Evolutionary conservation across 2,113 vertebrate genomes (phyloP).

Genomic region (Rattus rattus): DNA sequence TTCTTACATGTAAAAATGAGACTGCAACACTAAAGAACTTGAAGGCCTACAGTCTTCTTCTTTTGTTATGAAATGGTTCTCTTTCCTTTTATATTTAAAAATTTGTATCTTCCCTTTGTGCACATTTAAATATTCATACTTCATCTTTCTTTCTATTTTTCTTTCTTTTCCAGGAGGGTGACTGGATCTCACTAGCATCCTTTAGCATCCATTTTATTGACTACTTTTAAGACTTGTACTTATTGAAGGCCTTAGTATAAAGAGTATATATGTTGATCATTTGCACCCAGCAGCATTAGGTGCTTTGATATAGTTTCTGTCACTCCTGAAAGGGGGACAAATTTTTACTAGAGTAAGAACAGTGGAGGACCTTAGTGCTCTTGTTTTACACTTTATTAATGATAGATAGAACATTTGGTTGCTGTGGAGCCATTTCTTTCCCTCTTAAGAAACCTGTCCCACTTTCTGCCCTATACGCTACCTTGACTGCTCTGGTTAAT

Average conservation of each 20-base stretch:
- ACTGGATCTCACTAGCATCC: not conserved
- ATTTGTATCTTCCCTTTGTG: not conserved
- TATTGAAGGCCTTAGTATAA: conserved; percentile 6
- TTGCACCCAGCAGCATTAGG: conserved; percentile 32
- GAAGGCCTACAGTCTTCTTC: not conserved
- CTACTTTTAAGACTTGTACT: conserved; percentile 14
- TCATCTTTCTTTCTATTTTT: conserved; percentile 29
- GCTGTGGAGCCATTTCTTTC: conserved; percentile 27
- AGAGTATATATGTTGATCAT: conserved; percentile 32
- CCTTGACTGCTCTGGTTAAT: conserved; percentile 3
- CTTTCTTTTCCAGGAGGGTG: not conserved
- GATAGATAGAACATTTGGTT: conserved; percentile 20
- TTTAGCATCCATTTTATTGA: conserved; percentile 5
- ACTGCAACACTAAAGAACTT: conserved; percentile 29
- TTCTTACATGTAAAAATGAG: conserved; percentile 43
- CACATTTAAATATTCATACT: not conserved
- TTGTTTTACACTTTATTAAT: conserved; percentile 59
- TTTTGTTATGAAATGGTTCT: conserved; percentile 54
- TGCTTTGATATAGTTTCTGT: conserved; percentile 32
- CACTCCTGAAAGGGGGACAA: not conserved
- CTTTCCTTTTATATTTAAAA: conserved; percentile 28
- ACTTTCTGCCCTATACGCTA: not conserved
- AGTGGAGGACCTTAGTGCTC: conserved; percentile 14
- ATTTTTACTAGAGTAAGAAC: not conserved
- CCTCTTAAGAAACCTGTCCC: not conserved